Conservation (phyloP, 2,888 invertebrate species). For the Torymus texanus region DNA sequence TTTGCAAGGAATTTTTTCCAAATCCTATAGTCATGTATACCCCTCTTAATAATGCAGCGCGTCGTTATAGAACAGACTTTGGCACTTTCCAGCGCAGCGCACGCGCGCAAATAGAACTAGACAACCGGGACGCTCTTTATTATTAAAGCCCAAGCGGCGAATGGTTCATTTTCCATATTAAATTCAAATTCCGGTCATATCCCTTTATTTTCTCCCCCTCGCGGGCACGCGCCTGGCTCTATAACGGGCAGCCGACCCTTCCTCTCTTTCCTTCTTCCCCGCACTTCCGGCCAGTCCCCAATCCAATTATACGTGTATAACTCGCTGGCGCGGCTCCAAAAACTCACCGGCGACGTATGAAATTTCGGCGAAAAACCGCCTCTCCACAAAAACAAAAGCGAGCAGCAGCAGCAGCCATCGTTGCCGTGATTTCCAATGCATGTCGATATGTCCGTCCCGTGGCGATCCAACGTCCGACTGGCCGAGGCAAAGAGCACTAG, state of each 20-base stretch:
- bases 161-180: background rate
- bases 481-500: background rate
- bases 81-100: too few species aligned
- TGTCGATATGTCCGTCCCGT: slow-evolving; percentile 31
- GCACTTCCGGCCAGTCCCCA: too few species aligned
- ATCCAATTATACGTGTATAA: slow-evolving; percentile 2
- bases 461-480: background rate
- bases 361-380: slow-evolving; percentile 43
- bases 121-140: too few species aligned
- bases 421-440: slow-evolving; percentile 46
- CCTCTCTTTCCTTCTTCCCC: too few species aligned
- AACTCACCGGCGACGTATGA: slow-evolving; percentile 53
- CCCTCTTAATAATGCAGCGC: too few species aligned
- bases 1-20: background rate
- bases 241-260: background rate
- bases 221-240: too few species aligned
- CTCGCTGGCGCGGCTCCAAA: slow-evolving; percentile 17
- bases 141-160: background rate
- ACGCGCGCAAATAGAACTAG: background rate
- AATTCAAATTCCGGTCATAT: slow-evolving; percentile 21
- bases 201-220: background rate
- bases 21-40: background rate
- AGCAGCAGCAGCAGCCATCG: slow-evolving; percentile 21
- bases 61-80: too few species aligned
- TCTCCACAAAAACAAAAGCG: slow-evolving; percentile 27